phyloP scores from a whole-genome alignment of 2,113 vertebrate genomes.

The Mustelus asterias region DNA sequence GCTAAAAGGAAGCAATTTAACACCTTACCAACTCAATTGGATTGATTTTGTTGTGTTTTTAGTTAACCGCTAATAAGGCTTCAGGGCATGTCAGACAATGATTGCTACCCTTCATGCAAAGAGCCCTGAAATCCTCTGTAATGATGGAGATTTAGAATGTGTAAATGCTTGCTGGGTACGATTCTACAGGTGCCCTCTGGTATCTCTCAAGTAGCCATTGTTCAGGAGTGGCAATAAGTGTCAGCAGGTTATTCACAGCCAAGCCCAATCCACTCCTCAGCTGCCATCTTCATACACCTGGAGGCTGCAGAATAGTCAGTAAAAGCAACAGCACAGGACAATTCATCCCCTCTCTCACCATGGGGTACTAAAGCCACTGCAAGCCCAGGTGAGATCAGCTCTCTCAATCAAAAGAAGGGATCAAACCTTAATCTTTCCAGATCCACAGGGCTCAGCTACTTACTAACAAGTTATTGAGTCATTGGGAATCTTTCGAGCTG shows the following conservation, averaged over 20 bases:
- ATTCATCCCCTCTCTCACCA: background rate
- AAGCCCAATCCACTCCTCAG: background rate
- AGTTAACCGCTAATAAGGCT: background rate
- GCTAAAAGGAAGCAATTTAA: background rate
- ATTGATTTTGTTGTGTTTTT: background rate
- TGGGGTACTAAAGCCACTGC: background rate
- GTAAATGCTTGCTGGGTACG: background rate
- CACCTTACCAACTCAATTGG: background rate
- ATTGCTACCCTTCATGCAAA: constrained; percentile 15
- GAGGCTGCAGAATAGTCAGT: background rate
- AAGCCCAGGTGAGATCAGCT: background rate
- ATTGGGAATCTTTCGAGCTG: background rate
- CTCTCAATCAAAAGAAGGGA: background rate
- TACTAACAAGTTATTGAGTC: background rate
- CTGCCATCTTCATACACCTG: background rate
- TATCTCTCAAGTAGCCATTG: background rate
- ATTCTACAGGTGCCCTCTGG: background rate
- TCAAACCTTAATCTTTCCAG: background rate
- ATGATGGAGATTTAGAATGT: constrained; percentile 10
- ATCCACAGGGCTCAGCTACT: background rate
- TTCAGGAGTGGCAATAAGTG: background rate
- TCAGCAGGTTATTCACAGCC: background rate
- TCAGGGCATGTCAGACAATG: background rate
- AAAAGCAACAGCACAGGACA: background rate
- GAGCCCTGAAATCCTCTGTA: constrained; percentile 25